phyloP scores from a whole-genome alignment of 2,113 vertebrate genomes.

The Pollimyrus isidori region DNA sequence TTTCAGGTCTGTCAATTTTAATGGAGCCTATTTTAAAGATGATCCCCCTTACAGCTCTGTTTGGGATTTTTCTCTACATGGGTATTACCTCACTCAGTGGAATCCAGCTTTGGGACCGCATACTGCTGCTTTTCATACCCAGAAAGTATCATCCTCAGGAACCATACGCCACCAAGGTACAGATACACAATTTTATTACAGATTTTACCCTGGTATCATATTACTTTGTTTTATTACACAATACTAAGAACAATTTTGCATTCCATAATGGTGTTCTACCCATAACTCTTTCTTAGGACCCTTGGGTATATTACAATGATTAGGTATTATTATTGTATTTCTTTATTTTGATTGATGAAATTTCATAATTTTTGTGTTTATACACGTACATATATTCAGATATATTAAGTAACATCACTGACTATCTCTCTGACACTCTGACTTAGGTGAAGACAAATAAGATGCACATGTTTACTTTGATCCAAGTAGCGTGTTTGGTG shows the following conservation, averaged over 20 bases:
- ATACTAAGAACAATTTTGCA: not conserved
- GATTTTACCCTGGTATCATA: not conserved
- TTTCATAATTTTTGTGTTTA: not conserved
- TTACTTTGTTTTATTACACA: not conserved
- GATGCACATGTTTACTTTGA: slow-evolving; percentile 86
- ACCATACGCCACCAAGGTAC: slow-evolving; percentile 76
- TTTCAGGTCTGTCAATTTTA: slow-evolving; percentile 82
- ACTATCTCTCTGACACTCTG: not conserved
- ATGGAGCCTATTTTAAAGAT: slow-evolving; percentile 85
- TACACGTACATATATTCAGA: not conserved
- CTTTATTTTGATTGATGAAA: not conserved
- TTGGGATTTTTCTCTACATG: slow-evolving; percentile 98
- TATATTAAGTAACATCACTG: not conserved
- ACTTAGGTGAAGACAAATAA: slow-evolving; percentile 81
- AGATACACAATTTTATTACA: not conserved
- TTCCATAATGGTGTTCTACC: not conserved
- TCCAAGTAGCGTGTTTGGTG: slow-evolving; percentile 70
- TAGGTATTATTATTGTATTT: not conserved
- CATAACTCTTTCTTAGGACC: not conserved
- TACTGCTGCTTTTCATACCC: slow-evolving; percentile 79
- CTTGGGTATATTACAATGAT: not conserved
- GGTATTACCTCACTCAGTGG: slow-evolving; percentile 90
- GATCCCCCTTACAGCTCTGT: slow-evolving; percentile 84
- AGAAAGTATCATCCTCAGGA: slow-evolving; percentile 83
- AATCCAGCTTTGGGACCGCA: slow-evolving; percentile 89